Percentiles rank a stretch among this genome's conserved stretches.
phyloP scores from a whole-genome alignment of 2,888 invertebrate species.

The Nymphalis c-album region DNA sequence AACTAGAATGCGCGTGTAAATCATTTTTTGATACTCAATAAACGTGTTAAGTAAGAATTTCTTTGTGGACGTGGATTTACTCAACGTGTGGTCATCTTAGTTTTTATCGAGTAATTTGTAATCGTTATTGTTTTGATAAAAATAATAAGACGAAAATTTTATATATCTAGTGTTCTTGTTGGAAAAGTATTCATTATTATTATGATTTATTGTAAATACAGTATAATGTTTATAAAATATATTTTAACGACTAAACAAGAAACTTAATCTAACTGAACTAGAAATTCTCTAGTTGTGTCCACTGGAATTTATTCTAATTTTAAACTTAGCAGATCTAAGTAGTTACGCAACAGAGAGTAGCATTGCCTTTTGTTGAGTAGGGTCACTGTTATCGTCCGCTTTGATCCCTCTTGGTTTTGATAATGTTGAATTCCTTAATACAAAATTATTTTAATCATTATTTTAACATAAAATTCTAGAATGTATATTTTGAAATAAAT shows the following conservation, averaged over 20 bases:
- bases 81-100: too few species aligned
- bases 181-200: too few species aligned
- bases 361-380: constrained; percentile 36
- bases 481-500: neutral
- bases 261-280: neutral
- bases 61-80: too few species aligned
- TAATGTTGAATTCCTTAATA: constrained; percentile 20
- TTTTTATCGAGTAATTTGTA: too few species aligned
- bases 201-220: neutral
- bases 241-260: neutral
- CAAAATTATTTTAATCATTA: constrained; percentile 16
- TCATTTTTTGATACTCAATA: constrained; percentile 58
- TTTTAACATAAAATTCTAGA: constrained; percentile 3
- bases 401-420: constrained; percentile 27
- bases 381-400: constrained; percentile 30
- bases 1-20: constrained; percentile 66
- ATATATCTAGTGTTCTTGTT: too few species aligned
- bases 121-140: too few species aligned
- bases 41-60: neutral
- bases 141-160: too few species aligned
- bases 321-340: constrained; percentile 11
- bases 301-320: constrained; percentile 11
- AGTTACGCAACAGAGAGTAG: constrained; percentile 29
- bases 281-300: constrained; percentile 1
- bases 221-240: neutral